Percentiles rank a stretch among this genome's conserved stretches.
phyloP scores from a whole-genome alignment of 35 echinoderm and acorn worm genomes.

The Apostichopus parvimensis region DNA sequence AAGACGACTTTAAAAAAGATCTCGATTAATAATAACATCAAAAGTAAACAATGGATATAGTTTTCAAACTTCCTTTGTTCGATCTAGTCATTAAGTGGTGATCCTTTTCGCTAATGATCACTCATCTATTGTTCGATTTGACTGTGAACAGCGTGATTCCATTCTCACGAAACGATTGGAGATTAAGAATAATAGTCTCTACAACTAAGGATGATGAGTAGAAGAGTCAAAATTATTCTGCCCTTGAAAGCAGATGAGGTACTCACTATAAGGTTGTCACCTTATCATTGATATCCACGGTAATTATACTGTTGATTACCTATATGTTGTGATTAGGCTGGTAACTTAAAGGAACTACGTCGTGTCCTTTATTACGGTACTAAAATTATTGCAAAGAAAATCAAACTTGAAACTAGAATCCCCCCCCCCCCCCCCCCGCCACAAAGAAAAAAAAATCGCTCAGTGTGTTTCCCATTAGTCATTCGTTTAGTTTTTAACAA shows the following conservation, averaged over 20 bases:
- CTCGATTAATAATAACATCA: slow-evolving; percentile 34
- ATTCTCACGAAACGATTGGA: neutral
- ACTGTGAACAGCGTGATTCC: neutral
- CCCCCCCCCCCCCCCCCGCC: no score
- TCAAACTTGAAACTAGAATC: no score
- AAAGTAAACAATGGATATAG: neutral
- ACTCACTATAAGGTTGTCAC: neutral
- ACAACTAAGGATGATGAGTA: neutral
- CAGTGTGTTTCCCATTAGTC: no score
- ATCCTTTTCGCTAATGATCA: slow-evolving; percentile 28
- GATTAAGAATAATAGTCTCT: slow-evolving; percentile 1
- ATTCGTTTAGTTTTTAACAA: no score
- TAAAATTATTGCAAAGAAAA: no score
- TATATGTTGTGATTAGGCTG: neutral
- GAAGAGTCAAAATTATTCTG: slow-evolving; percentile 36
- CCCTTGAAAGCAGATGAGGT: slow-evolving; percentile 5
- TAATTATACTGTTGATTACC: neutral
- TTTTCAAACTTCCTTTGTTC: neutral
- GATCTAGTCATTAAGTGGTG: slow-evolving; percentile 22
- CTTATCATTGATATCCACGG: neutral
- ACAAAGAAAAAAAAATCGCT: no score
- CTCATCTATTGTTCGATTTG: neutral
- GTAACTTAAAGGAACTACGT: neutral
- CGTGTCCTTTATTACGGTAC: neutral
- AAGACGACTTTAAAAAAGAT: neutral